A percentile compares a stretch with the other conserved stretches of the same genome.
phyloP scores from a whole-genome alignment of 2,888 invertebrate genomes.

The Sacculina carcini region DNA sequence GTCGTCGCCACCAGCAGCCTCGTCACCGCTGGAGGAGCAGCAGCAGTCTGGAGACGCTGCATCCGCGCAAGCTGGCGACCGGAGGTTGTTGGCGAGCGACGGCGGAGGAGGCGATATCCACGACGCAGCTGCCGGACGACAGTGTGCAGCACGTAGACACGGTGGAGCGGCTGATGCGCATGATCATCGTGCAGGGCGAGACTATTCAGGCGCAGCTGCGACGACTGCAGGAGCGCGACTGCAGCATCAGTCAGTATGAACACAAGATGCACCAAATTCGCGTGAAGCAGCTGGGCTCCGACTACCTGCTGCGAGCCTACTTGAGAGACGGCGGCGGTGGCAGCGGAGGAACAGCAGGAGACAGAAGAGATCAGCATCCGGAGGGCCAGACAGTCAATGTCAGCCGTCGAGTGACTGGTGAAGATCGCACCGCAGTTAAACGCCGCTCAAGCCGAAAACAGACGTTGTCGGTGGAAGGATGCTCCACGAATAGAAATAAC shows the following conservation, averaged over 20 bases:
- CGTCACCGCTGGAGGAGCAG: not conserved
- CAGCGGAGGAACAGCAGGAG: slow-evolving; percentile 1
- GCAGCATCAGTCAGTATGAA: slow-evolving; percentile 48
- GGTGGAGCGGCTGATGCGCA: not conserved
- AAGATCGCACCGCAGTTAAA: too few relatives aligned
- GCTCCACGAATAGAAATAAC: too few relatives aligned
- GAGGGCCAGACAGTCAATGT: too few relatives aligned
- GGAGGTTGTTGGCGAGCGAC: too few relatives aligned
- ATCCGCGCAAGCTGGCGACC: not conserved
- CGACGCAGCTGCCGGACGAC: not conserved
- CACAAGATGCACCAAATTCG: slow-evolving; percentile 45
- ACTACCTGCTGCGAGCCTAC: slow-evolving; percentile 51
- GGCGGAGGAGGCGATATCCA: not conserved
- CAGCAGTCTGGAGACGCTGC: not conserved
- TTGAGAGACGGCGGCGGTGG: slow-evolving; percentile 24
- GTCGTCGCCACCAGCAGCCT: slow-evolving; percentile 8
- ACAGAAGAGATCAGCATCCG: not conserved
- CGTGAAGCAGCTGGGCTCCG: slow-evolving; percentile 46
- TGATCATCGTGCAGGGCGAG: slow-evolving; percentile 15
- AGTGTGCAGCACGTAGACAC: not conserved
- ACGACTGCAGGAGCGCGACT: slow-evolving; percentile 36
- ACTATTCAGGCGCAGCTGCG: slow-evolving; percentile 25
- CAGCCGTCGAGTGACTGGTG: too few relatives aligned
- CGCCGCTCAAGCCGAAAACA: too few relatives aligned
- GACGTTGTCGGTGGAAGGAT: too few relatives aligned